A percentile compares a stretch with the other conserved stretches of the same genome.
These are phyloP conservation scores for Sitophilus oryzae DNA, from an alignment of 1,140 invertebrate species.

Conservation along the genomic window DNA sequence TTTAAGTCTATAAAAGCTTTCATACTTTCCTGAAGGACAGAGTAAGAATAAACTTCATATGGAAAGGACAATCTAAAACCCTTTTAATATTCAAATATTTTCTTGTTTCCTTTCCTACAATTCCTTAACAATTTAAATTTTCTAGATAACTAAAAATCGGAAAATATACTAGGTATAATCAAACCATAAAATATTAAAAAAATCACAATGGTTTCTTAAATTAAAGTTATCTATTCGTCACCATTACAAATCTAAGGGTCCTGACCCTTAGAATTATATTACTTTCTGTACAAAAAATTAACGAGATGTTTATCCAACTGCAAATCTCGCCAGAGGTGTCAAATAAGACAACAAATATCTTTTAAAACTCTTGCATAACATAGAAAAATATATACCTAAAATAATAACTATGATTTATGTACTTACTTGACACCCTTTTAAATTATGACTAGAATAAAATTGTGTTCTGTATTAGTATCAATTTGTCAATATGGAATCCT, in stretches of 20 bases:
- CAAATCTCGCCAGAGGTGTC: not conserved
- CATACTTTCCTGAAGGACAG: too few relatives aligned
- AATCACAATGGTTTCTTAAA: not conserved
- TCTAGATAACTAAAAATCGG: not conserved
- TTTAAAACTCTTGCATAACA: too few relatives aligned
- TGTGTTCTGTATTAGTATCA: too few relatives aligned
- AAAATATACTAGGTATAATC: too few relatives aligned
- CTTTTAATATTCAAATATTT: not conserved
- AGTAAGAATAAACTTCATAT: too few relatives aligned
- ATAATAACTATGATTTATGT: too few relatives aligned
- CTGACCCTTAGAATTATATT: not conserved
- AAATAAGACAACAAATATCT: not conserved
- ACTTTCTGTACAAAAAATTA: conserved; percentile 5
- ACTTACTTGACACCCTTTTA: not conserved
- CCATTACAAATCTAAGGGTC: not conserved
- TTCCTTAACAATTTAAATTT: not conserved
- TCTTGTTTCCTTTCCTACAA: not conserved
- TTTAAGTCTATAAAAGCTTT: conserved; percentile 1
- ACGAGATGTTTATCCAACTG: not conserved
- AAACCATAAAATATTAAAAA: not conserved
- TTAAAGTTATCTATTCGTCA: not conserved
- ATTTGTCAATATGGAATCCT: not conserved
- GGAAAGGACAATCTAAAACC: too few relatives aligned
- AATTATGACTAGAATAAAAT: not conserved
- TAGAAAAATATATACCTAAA: not conserved